Evolutionary conservation across 2,113 vertebrate genomes (phyloP), one percentile per base, ranked within the genome.

Genomic region (Pelusios castaneus): DNA sequence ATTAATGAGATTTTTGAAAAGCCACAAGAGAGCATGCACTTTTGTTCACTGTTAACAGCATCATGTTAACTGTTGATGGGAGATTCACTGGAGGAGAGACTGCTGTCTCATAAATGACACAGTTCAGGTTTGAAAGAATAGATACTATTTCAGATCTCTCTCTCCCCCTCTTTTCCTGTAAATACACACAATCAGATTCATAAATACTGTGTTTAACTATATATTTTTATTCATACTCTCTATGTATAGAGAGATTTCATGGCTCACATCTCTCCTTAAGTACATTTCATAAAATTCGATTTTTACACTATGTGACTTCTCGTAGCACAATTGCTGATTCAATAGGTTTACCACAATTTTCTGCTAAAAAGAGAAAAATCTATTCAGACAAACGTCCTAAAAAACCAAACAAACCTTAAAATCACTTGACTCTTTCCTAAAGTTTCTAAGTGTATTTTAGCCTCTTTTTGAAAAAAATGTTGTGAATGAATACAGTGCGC

Each of bases 21-120:
- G 70, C 89, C 49, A 83, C 11, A 79, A 31, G 75, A 82, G 2
- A 87, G 77, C 85, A 55, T 63, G 6, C 4, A 70, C 22, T 95
- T 86, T n/a, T 85, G 82, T 75, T 73, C 52, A 31, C 38, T 19
- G 43, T 8, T 83, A 12, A 80, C 8, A 78, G 38, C 0, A 0
- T 41, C n/a, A n/a, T n/a, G n/a, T n/a, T n/a, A 95, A 82, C 78
- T 95, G 95, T 1, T 84, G 56, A 94, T 73, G 12, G 92, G 75
- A 94, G 60, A 34, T 83, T 27, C 12, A 55, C 2, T 25, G 43
- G 34, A 45, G 43, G 60, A 8, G 93, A 94, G 88, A 82, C 78
- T 84, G 60, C 80, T 79, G 73, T 89, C 67, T 38, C 88, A 89
- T 43, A 93, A 91, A 93, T 17, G 10, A 14, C 10, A 92, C 16